These are phyloP conservation scores for Euphydryas editha DNA, from an alignment of 2,888 invertebrate species.

Conservation along the genomic window DNA sequence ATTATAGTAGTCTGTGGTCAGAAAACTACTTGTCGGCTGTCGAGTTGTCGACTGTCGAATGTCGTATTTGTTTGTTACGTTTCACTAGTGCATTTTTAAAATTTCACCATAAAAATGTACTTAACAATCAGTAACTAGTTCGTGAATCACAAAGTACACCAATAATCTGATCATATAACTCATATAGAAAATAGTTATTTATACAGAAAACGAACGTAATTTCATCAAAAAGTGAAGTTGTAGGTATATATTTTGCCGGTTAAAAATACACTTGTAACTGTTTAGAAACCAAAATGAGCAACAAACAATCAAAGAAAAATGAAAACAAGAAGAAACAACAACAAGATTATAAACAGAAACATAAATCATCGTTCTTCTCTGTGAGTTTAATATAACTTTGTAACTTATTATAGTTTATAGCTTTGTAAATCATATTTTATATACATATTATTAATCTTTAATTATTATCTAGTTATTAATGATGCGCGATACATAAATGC, in stretches of 20 bases:
- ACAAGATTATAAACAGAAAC: conserved; percentile 33
- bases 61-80: background rate
- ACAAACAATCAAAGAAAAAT: conserved; percentile 38
- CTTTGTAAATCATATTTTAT: too few relatives aligned
- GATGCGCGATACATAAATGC: too few relatives aligned
- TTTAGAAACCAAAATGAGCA: conserved; percentile 31
- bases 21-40: background rate
- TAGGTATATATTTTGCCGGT: conserved; percentile 1
- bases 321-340: conserved; percentile 38
- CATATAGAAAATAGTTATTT: background rate
- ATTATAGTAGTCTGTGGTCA: too few relatives aligned
- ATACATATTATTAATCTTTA: too few relatives aligned
- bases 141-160: background rate
- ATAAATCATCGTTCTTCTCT: conserved; percentile 24
- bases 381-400: conserved; percentile 34
- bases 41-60: background rate
- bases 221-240: background rate
- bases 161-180: background rate
- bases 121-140: too few relatives aligned
- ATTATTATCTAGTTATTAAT: too few relatives aligned
- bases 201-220: background rate
- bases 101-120: background rate
- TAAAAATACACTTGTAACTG: background rate
- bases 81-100: too few relatives aligned
- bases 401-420: background rate